These are phyloP conservation scores for Microcebus jonahi DNA, from an alignment of 2,113 vertebrate genomes.

Conservation along the genomic window DNA sequence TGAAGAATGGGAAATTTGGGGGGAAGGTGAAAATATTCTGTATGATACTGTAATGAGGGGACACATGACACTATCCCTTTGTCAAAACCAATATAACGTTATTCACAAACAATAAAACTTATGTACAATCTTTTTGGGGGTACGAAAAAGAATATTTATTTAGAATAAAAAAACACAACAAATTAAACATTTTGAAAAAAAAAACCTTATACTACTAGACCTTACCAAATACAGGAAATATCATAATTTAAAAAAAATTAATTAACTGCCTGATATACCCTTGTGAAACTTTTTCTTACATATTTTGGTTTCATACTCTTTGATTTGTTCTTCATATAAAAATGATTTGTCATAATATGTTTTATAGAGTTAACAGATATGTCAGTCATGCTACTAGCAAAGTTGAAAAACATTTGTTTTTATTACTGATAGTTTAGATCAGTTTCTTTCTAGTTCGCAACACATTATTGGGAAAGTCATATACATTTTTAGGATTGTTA, in stretches of 20 bases:
- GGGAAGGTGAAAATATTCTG: not conserved
- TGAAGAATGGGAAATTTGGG: not conserved
- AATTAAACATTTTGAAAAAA: not conserved
- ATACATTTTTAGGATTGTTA: not conserved
- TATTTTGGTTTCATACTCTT: not conserved
- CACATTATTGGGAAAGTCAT: not conserved
- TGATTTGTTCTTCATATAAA: conserved; percentile 8
- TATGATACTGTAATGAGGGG: not conserved
- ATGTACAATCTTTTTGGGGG: not conserved
- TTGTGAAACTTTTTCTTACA: not conserved
- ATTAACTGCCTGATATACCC: not conserved
- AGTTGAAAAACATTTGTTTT: conserved; percentile 5
- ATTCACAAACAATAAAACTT: not conserved
- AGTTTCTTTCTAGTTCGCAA: not conserved
- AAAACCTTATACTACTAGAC: not conserved
- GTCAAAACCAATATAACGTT: not conserved
- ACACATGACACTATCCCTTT: not conserved
- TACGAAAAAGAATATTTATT: not conserved
- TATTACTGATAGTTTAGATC: not conserved
- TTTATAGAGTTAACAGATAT: not conserved
- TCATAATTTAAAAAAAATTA: not conserved
- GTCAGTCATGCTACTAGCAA: not conserved
- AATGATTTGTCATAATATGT: not conserved
- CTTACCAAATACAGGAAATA: not conserved
- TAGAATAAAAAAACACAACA: not conserved